A percentile compares a stretch with the other conserved stretches of the same genome.
Conservation (phyloP, 1,140 invertebrate species). For the Lepidurus couesii region DNA sequence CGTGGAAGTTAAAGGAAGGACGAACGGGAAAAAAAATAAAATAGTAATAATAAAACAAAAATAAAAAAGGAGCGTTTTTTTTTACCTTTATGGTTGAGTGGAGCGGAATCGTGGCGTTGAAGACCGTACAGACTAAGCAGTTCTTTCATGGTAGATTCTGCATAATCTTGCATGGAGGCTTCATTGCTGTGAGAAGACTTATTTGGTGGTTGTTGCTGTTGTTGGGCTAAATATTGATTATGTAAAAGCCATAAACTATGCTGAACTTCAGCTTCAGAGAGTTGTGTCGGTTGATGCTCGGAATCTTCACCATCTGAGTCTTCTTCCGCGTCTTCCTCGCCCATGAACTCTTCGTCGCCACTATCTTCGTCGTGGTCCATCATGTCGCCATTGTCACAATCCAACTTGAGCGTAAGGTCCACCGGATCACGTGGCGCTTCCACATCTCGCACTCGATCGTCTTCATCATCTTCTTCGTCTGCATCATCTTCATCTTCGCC, state of each 20-base stretch:
- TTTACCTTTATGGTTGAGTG: background rate
- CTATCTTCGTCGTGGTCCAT: constrained; percentile 34
- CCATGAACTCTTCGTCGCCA: constrained; percentile 42
- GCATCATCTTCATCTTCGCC: constrained; percentile 47
- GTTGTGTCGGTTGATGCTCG: background rate
- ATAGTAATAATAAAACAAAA: constrained; percentile 31
- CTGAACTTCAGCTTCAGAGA: constrained; percentile 21
- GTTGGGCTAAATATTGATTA: background rate
- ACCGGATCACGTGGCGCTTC: constrained; percentile 38
- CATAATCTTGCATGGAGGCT: constrained; percentile 58
- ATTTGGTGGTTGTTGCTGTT: constrained; percentile 30
- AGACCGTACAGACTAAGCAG: constrained; percentile 64
- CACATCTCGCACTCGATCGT: constrained; percentile 39
- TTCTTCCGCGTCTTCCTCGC: constrained; percentile 44
- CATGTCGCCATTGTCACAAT: constrained; percentile 36
- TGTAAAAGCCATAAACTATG: constrained; percentile 22
- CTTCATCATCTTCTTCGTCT: constrained; percentile 43
- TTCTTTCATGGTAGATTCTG: constrained; percentile 68
- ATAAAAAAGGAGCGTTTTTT: constrained; percentile 31
- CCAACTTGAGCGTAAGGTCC: constrained; percentile 46
- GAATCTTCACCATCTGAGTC: constrained; percentile 20
- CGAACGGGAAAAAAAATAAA: constrained; percentile 31
- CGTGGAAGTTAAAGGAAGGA: constrained; percentile 24
- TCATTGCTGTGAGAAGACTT: constrained; percentile 40
- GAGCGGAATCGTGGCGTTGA: constrained; percentile 39